Percentiles rank a stretch among this genome's conserved stretches.
These are phyloP conservation scores for Geococcyx californianus DNA, from an alignment of 2,113 vertebrate genomes.

Conservation along the genomic window DNA sequence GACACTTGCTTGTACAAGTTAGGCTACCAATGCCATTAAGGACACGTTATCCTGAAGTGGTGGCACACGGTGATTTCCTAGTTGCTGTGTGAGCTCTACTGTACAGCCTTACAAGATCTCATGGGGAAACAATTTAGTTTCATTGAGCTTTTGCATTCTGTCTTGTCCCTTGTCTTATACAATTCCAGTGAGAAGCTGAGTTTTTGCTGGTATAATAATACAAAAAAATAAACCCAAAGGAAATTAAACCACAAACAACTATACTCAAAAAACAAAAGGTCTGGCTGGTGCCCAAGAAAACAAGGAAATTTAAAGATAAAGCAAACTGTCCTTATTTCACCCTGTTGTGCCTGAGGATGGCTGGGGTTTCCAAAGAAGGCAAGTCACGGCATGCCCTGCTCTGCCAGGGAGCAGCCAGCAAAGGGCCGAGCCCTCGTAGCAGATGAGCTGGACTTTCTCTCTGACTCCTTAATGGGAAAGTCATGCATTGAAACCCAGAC, in stretches of 20 bases:
- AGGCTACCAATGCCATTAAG: background rate
- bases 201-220: constrained; percentile 5
- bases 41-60: background rate
- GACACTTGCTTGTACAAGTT: background rate
- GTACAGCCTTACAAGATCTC: background rate
- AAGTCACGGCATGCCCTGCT: background rate
- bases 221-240: constrained; percentile 31
- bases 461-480: background rate
- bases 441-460: constrained; percentile 16
- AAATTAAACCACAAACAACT: constrained; percentile 71
- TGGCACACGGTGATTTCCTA: background rate
- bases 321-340: constrained; percentile 65
- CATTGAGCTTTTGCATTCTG: background rate
- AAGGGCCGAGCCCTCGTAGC: background rate
- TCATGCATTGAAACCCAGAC: background rate
- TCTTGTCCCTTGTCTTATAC: background rate
- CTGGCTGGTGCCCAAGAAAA: constrained; percentile 60
- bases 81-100: background rate
- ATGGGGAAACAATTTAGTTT: background rate
- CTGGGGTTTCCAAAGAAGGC: constrained; percentile 32
- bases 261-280: constrained; percentile 66
- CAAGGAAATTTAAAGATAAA: constrained; percentile 74
- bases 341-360: background rate
- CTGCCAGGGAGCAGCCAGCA: background rate
- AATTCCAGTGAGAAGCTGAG: constrained; percentile 19